Evolutionary conservation across 2,797 vertebrate species (phyloP), one percentile per base, ranked within the genome.

Genomic region (Hoplostethus atlanticus): DNA sequence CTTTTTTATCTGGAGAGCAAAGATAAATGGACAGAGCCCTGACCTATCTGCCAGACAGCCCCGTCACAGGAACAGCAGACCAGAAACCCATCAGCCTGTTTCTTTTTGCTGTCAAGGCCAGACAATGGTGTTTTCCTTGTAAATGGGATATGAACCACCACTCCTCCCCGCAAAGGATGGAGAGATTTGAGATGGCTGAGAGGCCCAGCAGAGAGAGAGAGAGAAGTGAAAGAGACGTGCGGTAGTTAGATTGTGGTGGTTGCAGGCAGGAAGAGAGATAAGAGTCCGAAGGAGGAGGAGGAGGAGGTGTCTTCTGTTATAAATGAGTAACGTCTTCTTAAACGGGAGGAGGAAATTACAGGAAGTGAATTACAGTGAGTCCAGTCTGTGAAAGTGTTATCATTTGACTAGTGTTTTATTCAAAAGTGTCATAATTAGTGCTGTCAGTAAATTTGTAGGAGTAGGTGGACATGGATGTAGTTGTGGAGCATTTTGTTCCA

Each of bases 61-160:
- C 40, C 51, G 69, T 70, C 57, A 76, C 76, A 71, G 78, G 72
- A 78, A 87, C 73, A 76, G 36, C 44, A 52, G 71, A 86, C 57
- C 81, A 76, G 61, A 76, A 85, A 70, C 25, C 51, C 1, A 40
- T 6, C 61, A n/a, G 67, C 59, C 46, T 13, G 53, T 68, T 16
- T 68, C 68, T 60, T 74, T 44, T 81, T 38, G 69, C 71, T 81
- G 78, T 87, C 66, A 57, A 44, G 56, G 16, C 71, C 0, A 80
- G 71, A 91, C 85, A 89, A 88, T 87, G 81, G 87, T 87, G 87
- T 89, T 88, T 81, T 88, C 80, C 74, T 87, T 80, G 62, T 71
- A 53, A 68, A 69, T 16, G 55, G n/a, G 38, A 46, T 68, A 4
- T 0, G 0, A 58, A n/a, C 68, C 62, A 28, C 31, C 21, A 21